phyloP scores from a whole-genome alignment of 2,888 invertebrate genomes.

The Saturnia pavonia region DNA sequence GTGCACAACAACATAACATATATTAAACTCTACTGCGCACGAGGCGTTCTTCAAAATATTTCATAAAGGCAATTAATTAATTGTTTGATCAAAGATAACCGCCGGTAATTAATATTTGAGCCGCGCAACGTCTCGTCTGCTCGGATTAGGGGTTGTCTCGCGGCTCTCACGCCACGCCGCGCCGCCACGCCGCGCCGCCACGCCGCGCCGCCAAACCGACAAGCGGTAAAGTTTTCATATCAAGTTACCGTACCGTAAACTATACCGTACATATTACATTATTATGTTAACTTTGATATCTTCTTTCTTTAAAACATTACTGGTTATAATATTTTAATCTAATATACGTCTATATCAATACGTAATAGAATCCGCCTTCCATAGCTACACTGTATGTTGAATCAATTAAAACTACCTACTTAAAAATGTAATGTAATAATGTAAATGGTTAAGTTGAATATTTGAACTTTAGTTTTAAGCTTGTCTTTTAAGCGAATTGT shows the following conservation, averaged over 20 bases:
- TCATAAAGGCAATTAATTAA: constrained; percentile 52
- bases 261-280: neutral
- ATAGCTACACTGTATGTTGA: too few relatives aligned
- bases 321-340: neutral
- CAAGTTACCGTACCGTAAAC: constrained; percentile 9
- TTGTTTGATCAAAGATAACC: constrained; percentile 50
- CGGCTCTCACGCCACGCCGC: neutral
- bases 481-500: too few relatives aligned
- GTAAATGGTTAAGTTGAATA: too few relatives aligned
- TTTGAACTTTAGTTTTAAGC: too few relatives aligned
- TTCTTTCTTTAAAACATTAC: neutral
- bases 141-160: neutral
- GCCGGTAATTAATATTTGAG: constrained; percentile 51
- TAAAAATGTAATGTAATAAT: too few relatives aligned
- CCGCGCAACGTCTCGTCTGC: constrained; percentile 24
- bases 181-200: too few relatives aligned
- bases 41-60: constrained; percentile 40
- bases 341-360: too few relatives aligned
- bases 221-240: constrained; percentile 11
- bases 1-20: neutral
- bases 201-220: neutral
- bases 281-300: neutral
- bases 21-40: neutral
- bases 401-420: too few relatives aligned
- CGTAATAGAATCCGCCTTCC: too few relatives aligned